phyloP scores from a whole-genome alignment of 2,888 invertebrate species.

The Acronicta leporina region DNA sequence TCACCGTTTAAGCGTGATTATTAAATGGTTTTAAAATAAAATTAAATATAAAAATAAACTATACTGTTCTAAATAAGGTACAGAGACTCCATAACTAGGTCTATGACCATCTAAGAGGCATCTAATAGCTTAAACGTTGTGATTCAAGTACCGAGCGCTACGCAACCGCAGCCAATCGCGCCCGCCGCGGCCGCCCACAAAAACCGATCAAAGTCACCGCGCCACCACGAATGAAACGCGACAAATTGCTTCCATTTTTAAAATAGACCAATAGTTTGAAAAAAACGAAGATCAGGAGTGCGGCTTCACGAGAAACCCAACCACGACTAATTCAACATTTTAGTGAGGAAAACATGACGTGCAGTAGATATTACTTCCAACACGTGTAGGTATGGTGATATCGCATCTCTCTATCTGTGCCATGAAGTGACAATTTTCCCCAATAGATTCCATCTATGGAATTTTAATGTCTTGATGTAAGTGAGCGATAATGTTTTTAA shows the following conservation, averaged over 20 bases:
- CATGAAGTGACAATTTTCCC: too few species aligned
- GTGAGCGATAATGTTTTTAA: too few species aligned
- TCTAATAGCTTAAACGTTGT: constrained; percentile 51
- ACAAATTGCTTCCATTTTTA: constrained; percentile 85
- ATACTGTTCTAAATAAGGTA: background rate
- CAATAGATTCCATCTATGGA: background rate
- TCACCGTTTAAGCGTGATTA: too few species aligned
- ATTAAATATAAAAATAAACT: too few species aligned
- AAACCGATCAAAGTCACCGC: constrained; percentile 85
- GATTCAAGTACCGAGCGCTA: constrained; percentile 64
- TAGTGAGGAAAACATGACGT: constrained; percentile 40
- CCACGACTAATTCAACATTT: constrained; percentile 77
- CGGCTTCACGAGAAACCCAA: constrained; percentile 72
- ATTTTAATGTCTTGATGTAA: background rate
- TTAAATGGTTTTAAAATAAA: too few species aligned
- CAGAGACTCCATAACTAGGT: background rate
- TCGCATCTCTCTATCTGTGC: background rate
- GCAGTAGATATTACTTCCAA: constrained; percentile 1
- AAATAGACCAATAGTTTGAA: constrained; percentile 79
- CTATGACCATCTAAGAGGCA: constrained; percentile 33
- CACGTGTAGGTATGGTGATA: background rate
- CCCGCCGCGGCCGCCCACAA: constrained; percentile 75
- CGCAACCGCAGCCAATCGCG: constrained; percentile 76
- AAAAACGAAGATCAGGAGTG: constrained; percentile 64
- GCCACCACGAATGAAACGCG: constrained; percentile 77